phyloP scores from a whole-genome alignment of 2,888 invertebrate genomes.

The Alviniconcha strummeri region DNA sequence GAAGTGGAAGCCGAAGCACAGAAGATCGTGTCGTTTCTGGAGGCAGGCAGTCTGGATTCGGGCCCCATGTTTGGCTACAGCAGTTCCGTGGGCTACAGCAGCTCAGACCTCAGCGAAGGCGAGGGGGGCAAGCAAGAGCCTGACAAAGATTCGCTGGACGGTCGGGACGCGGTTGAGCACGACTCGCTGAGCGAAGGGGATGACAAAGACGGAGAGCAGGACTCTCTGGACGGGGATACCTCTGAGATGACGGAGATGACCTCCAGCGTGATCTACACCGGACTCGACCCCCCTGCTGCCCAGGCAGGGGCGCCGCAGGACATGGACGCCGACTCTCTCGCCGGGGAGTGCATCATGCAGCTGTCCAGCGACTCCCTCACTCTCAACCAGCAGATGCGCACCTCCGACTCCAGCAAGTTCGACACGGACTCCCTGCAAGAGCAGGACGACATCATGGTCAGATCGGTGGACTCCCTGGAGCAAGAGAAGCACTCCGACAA shows the following conservation, averaged over 20 bases:
- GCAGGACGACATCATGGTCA: conserved; percentile 47
- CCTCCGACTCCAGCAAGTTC: conserved; percentile 46
- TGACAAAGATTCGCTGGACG: conserved; percentile 64
- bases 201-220: conserved; percentile 56
- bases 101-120: conserved; percentile 40
- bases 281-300: conserved; percentile 41
- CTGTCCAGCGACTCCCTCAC: conserved; percentile 63
- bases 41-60: conserved; percentile 60
- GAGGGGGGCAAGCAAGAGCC: conserved; percentile 35
- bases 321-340: conserved; percentile 61
- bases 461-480: conserved; percentile 58
- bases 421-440: conserved; percentile 49
- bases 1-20: conserved; percentile 71
- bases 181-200: conserved; percentile 64
- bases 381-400: conserved; percentile 42
- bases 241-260: conserved; percentile 65
- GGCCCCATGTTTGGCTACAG: conserved; percentile 37
- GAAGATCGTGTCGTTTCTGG: conserved; percentile 70
- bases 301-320: conserved; percentile 52
- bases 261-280: conserved; percentile 60
- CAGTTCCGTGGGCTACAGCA: conserved; percentile 42
- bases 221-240: conserved; percentile 64
- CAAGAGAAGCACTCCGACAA: conserved; percentile 47
- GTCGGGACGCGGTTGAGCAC: conserved; percentile 59
- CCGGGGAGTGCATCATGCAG: conserved; percentile 60